These are phyloP conservation scores for Hoplodrina blanda DNA, from an alignment of 2,888 invertebrate genomes.

Conservation along the genomic window DNA sequence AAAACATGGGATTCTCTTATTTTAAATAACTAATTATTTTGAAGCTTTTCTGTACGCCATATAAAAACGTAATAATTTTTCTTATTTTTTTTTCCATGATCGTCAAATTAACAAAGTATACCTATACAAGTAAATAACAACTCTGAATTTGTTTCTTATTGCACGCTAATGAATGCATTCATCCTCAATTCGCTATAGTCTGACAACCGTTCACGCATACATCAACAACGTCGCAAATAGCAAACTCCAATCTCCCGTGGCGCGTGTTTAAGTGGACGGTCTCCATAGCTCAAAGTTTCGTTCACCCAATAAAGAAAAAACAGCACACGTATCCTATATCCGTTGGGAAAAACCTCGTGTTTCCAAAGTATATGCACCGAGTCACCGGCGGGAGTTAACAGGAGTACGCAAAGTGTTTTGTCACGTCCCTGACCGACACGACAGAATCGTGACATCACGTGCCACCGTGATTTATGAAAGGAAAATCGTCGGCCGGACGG, in stretches of 20 bases:
- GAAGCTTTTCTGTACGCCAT: too few species aligned
- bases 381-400: slow-evolving; percentile 50
- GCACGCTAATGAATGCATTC: not conserved
- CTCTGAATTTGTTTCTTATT: too few species aligned
- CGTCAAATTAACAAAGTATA: not conserved
- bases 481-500: slow-evolving; percentile 73
- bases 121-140: not conserved
- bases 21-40: too few species aligned
- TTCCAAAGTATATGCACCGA: slow-evolving; percentile 52
- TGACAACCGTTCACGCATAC: slow-evolving; percentile 5
- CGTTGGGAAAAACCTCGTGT: slow-evolving; percentile 28
- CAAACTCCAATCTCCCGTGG: slow-evolving; percentile 9
- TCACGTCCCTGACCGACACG: slow-evolving; percentile 82
- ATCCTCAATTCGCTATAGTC: not conserved
- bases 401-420: slow-evolving; percentile 69
- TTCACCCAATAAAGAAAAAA: slow-evolving; percentile 48
- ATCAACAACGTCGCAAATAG: slow-evolving; percentile 15
- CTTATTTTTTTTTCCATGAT: not conserved
- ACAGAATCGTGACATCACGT: slow-evolving; percentile 84
- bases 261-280: slow-evolving; percentile 43
- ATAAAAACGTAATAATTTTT: too few species aligned
- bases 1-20: too few species aligned
- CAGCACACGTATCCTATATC: slow-evolving; percentile 47
- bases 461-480: slow-evolving; percentile 85
- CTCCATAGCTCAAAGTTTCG: slow-evolving; percentile 19